Base-by-base conservation (phyloP, 2,888 invertebrate species). In the Drosophila peninsularis region DNA sequence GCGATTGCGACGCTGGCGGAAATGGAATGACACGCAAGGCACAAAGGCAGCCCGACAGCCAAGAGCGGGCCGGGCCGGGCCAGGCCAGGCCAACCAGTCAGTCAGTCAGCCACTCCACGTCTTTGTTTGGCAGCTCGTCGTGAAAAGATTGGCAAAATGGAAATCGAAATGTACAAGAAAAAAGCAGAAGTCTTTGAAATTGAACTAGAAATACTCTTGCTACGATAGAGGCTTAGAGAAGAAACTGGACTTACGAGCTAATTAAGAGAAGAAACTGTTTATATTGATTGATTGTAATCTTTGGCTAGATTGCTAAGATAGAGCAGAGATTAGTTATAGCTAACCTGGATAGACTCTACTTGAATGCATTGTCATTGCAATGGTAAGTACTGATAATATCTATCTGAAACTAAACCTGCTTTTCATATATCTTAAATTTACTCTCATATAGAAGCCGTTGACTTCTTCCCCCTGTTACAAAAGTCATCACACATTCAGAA, bases 11-110 rank as follows among this genome's bases (percentile, higher is more conserved):
- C 66, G 71, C 75, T 76, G 77, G 66, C 91, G 90, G 90, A 90
- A 90, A 89, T 89, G 84, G 80, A 90, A 84, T 90, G 91, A 90
- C 90, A 90, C 90, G 90, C 83, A 83, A 77, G 72, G 82, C 89
- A 88, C 72, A 81, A 78, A 78, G 72, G 80, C 75, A 73, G 62
- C 63, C 63, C 34, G 65, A 24, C 64, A 49, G 41, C 36, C 58
- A 34, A 14, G 34, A 14, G 34, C 34, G 34, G 19, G 0, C 61
- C 62, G 27, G 39, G 7, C 57, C 45, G n/a, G 45, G 9, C 45
- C 27, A 27, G 21, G 4, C 63, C 62, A 49, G 13, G 2, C 57
- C 62, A 34, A 14, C 50, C 61, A 72, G 58, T 42, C 60, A 34
- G 63, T 65, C 53, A 60, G 54, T 30, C 56, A 66, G 71, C 67